phyloP scores from a whole-genome alignment of 2,797 vertebrate species.

The Peromyscus eremicus region DNA sequence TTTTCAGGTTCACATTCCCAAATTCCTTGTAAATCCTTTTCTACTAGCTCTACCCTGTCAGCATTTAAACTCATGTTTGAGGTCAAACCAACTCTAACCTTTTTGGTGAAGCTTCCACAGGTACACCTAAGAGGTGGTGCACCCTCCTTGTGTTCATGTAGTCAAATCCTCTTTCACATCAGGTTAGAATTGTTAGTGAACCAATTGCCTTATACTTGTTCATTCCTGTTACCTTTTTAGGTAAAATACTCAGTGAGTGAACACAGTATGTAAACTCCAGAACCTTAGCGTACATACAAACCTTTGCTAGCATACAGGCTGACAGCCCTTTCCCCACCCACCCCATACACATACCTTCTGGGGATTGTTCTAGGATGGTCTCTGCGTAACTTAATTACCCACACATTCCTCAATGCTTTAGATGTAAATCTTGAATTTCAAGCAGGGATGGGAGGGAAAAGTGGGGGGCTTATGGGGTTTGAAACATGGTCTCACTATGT shows the following conservation, averaged over 20 bases:
- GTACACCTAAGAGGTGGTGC: background rate
- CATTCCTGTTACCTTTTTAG: background rate
- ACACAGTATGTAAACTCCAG: background rate
- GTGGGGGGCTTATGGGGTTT: background rate
- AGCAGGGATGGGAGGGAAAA: background rate
- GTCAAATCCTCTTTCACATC: background rate
- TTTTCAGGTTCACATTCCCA: background rate
- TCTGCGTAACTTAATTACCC: conserved; percentile 59
- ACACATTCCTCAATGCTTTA: background rate
- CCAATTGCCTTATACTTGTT: background rate
- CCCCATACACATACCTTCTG: background rate
- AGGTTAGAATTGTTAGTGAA: conserved; percentile 17
- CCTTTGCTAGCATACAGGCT: conserved; percentile 10
- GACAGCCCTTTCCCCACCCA: background rate
- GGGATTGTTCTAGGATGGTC: conserved; percentile 42
- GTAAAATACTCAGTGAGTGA: background rate
- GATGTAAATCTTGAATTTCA: conserved; percentile 50
- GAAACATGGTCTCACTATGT: background rate
- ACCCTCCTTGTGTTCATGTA: background rate
- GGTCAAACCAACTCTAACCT: background rate
- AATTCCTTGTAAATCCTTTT: background rate
- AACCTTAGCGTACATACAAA: background rate
- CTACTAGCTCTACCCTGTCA: background rate
- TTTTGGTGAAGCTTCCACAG: background rate
- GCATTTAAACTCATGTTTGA: conserved; percentile 1